Percentiles rank a stretch among this genome's conserved stretches.
These are phyloP conservation scores for Polia nebulosa DNA, from an alignment of 2,888 invertebrate genomes.

Conservation along the genomic window DNA sequence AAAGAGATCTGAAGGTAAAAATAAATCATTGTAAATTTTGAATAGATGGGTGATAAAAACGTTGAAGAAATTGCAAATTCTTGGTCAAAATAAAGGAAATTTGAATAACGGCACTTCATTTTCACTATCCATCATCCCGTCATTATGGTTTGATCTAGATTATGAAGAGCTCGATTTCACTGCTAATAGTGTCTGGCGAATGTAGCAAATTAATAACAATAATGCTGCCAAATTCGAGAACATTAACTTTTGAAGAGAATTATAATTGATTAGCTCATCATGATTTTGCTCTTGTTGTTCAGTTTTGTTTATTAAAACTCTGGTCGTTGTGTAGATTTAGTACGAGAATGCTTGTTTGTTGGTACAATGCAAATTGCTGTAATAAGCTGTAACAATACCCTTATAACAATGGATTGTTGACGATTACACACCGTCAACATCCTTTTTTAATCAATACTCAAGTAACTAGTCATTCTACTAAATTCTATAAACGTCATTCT, in stretches of 20 bases:
- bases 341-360: constrained; percentile 20
- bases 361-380: constrained; percentile 3
- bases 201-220: constrained; percentile 32
- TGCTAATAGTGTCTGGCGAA: constrained; percentile 28
- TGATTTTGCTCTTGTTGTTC: constrained; percentile 6
- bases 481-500: not conserved
- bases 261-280: constrained; percentile 7
- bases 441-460: not conserved
- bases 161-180: constrained; percentile 41
- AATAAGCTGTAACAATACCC: not conserved
- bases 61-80: constrained; percentile 34
- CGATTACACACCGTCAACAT: not conserved
- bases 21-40: constrained; percentile 20
- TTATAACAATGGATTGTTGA: constrained; percentile 30
- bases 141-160: constrained; percentile 53
- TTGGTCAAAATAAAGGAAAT: constrained; percentile 51
- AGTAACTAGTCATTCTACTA: not conserved
- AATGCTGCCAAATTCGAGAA: constrained; percentile 7
- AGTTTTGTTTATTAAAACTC: constrained; percentile 1
- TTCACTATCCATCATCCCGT: constrained; percentile 48
- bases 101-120: constrained; percentile 52
- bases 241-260: constrained; percentile 16
- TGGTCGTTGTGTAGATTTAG: not conserved
- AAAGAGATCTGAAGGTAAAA: not conserved
- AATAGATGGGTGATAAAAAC: constrained; percentile 50